phyloP scores from a whole-genome alignment of 2,888 invertebrate species.

The Nomada fabriciana region DNA sequence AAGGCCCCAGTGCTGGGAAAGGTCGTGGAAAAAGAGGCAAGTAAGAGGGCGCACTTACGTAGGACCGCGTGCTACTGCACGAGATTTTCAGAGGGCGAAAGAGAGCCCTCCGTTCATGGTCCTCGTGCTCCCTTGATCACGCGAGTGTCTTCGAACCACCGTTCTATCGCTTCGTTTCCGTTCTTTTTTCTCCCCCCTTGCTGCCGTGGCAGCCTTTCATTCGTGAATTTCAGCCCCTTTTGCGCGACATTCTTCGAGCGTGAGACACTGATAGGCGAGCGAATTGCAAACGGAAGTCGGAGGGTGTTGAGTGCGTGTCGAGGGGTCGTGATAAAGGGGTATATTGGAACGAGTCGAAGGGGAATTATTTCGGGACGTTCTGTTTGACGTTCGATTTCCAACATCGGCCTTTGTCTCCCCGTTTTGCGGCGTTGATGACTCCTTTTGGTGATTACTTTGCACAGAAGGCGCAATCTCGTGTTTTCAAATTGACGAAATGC shows the following conservation, averaged over 20 bases:
- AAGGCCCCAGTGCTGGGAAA: conserved; percentile 56
- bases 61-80: conserved; percentile 52
- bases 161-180: conserved; percentile 27
- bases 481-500: too few relatives aligned
- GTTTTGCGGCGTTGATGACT: background rate
- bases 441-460: background rate
- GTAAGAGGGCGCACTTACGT: conserved; percentile 36
- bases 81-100: conserved; percentile 55
- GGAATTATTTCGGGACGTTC: conserved; percentile 9
- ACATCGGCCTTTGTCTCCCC: background rate
- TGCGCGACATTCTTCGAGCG: conserved; percentile 9
- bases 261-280: conserved; percentile 9
- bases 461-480: too few relatives aligned
- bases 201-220: background rate
- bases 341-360: background rate
- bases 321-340: background rate
- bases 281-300: conserved; percentile 11
- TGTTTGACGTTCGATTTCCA: background rate
- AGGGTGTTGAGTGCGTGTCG: background rate
- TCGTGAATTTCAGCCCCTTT: conserved; percentile 26
- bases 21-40: conserved; percentile 39
- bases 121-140: conserved; percentile 15
- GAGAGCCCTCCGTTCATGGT: conserved; percentile 10
- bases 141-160: background rate
- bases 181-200: background rate